phyloP scores from a whole-genome alignment of 1,140 invertebrate species.

The Andrena cerasifolii region DNA sequence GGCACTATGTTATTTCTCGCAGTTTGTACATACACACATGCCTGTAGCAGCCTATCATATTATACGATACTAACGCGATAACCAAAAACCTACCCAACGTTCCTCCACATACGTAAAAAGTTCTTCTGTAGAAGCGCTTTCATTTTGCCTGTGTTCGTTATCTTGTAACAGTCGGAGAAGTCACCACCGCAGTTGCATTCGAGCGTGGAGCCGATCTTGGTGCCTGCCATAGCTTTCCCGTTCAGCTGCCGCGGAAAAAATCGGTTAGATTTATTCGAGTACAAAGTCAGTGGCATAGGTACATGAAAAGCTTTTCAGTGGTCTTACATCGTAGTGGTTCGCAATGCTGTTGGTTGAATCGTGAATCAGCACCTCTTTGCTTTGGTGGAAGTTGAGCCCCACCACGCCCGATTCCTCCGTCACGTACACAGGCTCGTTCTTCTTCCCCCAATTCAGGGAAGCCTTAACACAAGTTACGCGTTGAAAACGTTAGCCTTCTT shows the following conservation, averaged over 20 bases:
- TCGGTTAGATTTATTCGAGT: too few relatives aligned
- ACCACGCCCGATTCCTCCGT: slow-evolving; percentile 93
- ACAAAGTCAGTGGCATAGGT: too few relatives aligned
- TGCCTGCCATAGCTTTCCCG: slow-evolving; percentile 82
- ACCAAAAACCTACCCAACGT: slow-evolving; percentile 86
- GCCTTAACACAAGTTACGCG: slow-evolving; percentile 77
- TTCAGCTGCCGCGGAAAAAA: slow-evolving; percentile 78
- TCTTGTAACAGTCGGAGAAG: slow-evolving; percentile 83
- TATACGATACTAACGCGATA: background rate
- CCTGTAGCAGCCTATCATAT: too few relatives aligned
- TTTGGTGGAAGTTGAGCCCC: slow-evolving; percentile 94
- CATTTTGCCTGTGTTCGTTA: slow-evolving; percentile 87
- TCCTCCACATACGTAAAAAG: slow-evolving; percentile 95
- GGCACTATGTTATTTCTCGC: too few relatives aligned
- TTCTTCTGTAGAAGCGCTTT: slow-evolving; percentile 95
- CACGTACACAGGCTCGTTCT: slow-evolving; percentile 91
- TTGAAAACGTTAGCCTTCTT: background rate
- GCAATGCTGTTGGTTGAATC: slow-evolving; percentile 87
- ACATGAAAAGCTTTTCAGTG: slow-evolving; percentile 32
- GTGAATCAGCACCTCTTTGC: slow-evolving; percentile 92
- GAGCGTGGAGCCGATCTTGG: slow-evolving; percentile 78
- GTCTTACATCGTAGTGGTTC: slow-evolving; percentile 81
- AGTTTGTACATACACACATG: too few relatives aligned
- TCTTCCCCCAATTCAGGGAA: slow-evolving; percentile 90
- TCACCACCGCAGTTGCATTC: slow-evolving; percentile 84